A percentile compares a stretch with the other conserved stretches of the same genome.
Conservation (phyloP, 1,140 invertebrate genomes). For the Caenorhabditis inopinata region DNA sequence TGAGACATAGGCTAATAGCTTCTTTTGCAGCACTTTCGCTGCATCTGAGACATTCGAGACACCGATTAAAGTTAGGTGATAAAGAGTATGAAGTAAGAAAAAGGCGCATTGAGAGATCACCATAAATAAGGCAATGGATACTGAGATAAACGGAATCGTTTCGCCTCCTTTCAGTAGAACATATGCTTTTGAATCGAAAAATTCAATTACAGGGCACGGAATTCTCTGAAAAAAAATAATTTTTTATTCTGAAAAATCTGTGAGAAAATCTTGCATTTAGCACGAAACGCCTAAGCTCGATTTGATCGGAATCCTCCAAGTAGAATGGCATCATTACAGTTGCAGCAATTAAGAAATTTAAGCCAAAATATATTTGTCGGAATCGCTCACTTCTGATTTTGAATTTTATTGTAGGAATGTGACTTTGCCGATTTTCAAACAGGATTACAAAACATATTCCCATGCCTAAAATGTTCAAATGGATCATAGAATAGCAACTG, state of each 20-base stretch:
- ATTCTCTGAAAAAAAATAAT: background rate
- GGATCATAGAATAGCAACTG: background rate
- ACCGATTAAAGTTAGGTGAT: background rate
- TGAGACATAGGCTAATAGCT: background rate
- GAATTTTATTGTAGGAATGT: background rate
- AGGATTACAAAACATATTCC: background rate
- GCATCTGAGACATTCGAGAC: background rate
- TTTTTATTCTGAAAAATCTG: background rate
- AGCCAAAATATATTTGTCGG: background rate
- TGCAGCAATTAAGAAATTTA: background rate
- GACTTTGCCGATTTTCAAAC: constrained; percentile 11
- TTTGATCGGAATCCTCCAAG: background rate
- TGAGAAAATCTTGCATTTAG: background rate
- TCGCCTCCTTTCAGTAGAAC: constrained; percentile 1
- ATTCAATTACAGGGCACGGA: background rate
- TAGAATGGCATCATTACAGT: background rate
- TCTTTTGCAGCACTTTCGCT: background rate
- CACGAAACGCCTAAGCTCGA: background rate
- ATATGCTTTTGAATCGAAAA: background rate
- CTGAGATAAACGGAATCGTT: background rate
- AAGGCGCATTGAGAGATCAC: background rate
- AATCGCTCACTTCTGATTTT: background rate
- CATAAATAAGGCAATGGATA: background rate
- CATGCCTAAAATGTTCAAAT: background rate
- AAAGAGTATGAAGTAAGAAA: background rate